Evolutionary conservation across 2,888 invertebrate genomes (phyloP).

Genomic region (Agrochola lychnidis): DNA sequence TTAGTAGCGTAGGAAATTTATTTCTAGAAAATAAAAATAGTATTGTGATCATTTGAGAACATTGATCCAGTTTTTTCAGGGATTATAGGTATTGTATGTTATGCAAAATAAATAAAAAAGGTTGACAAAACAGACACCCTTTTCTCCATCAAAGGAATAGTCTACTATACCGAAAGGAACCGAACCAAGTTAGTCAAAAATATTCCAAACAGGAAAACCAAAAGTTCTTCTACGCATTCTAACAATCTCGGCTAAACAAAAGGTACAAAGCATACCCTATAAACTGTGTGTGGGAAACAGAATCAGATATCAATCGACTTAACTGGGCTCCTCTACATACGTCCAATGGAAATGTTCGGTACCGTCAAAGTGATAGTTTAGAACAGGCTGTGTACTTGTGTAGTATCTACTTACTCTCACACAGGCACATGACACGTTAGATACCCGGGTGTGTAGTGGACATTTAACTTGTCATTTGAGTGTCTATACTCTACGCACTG

Average conservation of each 20-base stretch:
- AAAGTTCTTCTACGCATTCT: conserved; percentile 8
- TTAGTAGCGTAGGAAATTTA: not conserved
- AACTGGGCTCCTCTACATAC: conserved; percentile 58
- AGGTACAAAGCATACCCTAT: conserved; percentile 60
- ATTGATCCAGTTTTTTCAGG: not conserved
- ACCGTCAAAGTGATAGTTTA: conserved; percentile 36
- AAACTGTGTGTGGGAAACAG: conserved; percentile 69
- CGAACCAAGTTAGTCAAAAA: not conserved
- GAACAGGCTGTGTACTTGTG: not conserved
- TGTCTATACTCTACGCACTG: not conserved
- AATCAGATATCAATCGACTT: conserved; percentile 75
- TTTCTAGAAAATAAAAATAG: not conserved
- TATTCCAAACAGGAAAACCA: not conserved
- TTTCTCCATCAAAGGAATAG: not conserved
- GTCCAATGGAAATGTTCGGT: conserved; percentile 55
- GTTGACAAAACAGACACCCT: not conserved
- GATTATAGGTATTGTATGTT: not conserved
- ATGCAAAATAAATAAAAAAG: not conserved
- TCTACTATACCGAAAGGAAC: not conserved
- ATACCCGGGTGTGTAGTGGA: not conserved
- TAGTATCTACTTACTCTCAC: not conserved
- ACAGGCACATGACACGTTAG: not conserved
- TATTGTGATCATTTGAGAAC: not conserved
- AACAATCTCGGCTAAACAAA: conserved; percentile 34
- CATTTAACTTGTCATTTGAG: conserved; percentile 7